A percentile compares a stretch with the other conserved stretches of the same genome.
phyloP scores from a whole-genome alignment of 2,113 vertebrate genomes.

The Tringa solitaria region DNA sequence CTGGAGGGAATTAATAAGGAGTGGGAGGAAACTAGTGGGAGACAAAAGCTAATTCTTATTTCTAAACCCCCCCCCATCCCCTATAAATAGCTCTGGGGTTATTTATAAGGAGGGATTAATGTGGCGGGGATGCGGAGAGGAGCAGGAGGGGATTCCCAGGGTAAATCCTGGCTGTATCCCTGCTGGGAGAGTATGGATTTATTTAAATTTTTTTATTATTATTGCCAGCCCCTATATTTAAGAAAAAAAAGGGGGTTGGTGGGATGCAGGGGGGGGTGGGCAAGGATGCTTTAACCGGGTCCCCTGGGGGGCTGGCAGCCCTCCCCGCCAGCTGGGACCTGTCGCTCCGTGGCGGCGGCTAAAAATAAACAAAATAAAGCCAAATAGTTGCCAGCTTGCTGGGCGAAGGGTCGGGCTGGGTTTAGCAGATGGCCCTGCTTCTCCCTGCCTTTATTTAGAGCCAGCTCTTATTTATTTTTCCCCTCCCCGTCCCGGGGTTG shows the following conservation, averaged over 20 bases:
- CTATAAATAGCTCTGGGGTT: neutral
- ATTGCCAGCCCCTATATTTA: neutral
- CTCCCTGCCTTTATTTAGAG: neutral
- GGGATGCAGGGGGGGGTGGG: neutral
- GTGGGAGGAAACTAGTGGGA: neutral
- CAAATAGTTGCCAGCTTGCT: neutral
- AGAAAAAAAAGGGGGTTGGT: neutral
- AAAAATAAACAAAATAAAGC: neutral
- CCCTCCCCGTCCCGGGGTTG: neutral
- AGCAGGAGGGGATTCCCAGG: neutral
- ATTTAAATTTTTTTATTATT: neutral
- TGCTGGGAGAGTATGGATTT: neutral
- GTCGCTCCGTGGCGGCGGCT: neutral
- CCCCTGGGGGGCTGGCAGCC: neutral
- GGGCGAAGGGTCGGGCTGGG: neutral
- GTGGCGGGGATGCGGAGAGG: neutral
- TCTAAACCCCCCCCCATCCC: neutral
- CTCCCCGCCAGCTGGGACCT: neutral
- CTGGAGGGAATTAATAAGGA: neutral
- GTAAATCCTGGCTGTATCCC: neutral
- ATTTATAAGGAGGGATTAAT: neutral
- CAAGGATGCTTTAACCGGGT: neutral
- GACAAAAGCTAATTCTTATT: neutral
- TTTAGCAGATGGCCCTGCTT: neutral
- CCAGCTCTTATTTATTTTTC: neutral